Evolutionary conservation across 2,888 invertebrate species (phyloP).

Genomic region (Eurois occulta): DNA sequence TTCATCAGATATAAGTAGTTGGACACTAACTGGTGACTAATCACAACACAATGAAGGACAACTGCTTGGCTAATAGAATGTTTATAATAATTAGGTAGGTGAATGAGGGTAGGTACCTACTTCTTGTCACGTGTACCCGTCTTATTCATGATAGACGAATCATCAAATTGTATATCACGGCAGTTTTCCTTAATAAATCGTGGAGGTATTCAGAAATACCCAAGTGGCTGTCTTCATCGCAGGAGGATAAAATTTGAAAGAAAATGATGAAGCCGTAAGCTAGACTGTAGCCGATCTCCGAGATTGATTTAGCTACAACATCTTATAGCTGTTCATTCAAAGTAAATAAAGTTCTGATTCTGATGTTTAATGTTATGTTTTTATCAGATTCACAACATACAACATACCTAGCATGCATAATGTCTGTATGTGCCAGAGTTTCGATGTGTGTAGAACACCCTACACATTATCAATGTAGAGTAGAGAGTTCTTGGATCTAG

Average conservation of each 20-base stretch:
- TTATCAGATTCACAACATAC: not conserved
- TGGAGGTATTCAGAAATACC: conserved; percentile 1
- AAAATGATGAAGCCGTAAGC: too few species aligned
- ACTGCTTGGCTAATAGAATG: conserved; percentile 20
- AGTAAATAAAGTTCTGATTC: too few species aligned
- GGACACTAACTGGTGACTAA: conserved; percentile 17
- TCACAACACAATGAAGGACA: conserved; percentile 23
- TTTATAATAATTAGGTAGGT: conserved; percentile 2
- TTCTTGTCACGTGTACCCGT: not conserved
- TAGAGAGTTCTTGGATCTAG: not conserved
- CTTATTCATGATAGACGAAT: conserved; percentile 19
- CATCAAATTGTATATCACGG: conserved; percentile 27
- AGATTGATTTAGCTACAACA: too few species aligned
- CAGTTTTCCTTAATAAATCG: conserved; percentile 27
- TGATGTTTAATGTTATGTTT: not conserved
- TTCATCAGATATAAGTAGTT: conserved; percentile 12
- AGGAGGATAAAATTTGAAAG: not conserved
- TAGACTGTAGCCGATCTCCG: too few species aligned
- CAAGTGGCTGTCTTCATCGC: not conserved
- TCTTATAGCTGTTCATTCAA: too few species aligned
- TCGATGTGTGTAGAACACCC: not conserved
- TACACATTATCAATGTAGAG: not conserved
- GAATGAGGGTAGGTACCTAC: conserved; percentile 1
- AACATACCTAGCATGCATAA: not conserved
- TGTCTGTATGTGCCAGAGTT: not conserved